Evolutionary conservation across 2,888 invertebrate species (phyloP).

Genomic region (Branchipolynoe longqiensis): DNA sequence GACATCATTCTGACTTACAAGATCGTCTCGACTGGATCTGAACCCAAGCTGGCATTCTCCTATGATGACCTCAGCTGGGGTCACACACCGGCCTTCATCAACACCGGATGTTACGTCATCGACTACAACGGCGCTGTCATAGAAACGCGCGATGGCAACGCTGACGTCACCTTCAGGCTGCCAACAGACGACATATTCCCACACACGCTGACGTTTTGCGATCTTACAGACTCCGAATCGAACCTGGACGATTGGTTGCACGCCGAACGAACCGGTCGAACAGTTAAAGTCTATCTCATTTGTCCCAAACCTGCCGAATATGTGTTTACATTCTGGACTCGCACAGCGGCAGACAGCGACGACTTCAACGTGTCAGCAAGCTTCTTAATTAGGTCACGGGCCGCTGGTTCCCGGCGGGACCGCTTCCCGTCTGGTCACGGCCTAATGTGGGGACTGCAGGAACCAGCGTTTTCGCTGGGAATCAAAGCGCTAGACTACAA

Average conservation of each 20-base stretch:
- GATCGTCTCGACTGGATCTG: neutral
- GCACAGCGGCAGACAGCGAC: neutral
- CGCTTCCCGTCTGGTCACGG: neutral
- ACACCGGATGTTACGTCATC: conserved; percentile 18
- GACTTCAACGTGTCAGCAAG: neutral
- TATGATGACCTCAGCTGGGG: neutral
- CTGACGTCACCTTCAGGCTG: neutral
- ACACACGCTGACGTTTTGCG: neutral
- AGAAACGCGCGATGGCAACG: neutral
- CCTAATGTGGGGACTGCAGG: conserved; percentile 19
- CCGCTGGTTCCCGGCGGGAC: neutral
- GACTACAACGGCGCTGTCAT: neutral
- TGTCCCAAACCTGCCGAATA: neutral
- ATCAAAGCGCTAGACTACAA: neutral
- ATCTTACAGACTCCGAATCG: neutral
- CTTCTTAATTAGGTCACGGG: neutral
- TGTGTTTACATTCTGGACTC: conserved; percentile 8
- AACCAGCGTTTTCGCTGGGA: neutral
- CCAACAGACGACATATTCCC: conserved; percentile 30
- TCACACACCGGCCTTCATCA: neutral
- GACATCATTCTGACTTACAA: conserved; percentile 24
- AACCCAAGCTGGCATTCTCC: neutral
- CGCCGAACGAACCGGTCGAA: neutral
- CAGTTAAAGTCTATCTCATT: neutral
- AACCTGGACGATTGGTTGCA: neutral